A percentile compares a stretch with the other conserved stretches of the same genome.
Evolutionary conservation across 2,888 invertebrate genomes (phyloP).

Genomic region (Cataglyphis rosenhaueri): DNA sequence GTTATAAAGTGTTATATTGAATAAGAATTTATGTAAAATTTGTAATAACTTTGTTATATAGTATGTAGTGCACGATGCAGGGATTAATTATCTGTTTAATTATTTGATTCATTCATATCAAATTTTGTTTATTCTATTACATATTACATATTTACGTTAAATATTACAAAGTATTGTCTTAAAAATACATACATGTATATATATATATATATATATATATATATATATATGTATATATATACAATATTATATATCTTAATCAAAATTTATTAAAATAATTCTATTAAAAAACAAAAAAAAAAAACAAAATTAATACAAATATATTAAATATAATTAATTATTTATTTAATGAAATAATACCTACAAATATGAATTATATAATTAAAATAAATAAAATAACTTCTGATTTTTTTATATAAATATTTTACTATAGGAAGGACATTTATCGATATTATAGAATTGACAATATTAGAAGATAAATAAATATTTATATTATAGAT

Average conservation of each 20-base stretch:
- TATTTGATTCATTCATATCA: background rate
- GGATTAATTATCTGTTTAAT: background rate
- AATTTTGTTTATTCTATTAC: background rate
- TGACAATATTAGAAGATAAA: background rate
- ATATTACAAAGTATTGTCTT: background rate
- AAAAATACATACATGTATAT: background rate
- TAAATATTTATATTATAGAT: constrained; percentile 13
- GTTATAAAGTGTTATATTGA: background rate
- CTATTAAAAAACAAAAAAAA: background rate
- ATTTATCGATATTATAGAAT: background rate
- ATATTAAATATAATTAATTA: too few species aligned
- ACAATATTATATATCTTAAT: background rate
- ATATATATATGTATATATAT: background rate
- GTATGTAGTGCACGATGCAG: background rate
- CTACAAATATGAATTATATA: background rate
- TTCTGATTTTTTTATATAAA: background rate
- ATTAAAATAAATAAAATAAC: background rate
- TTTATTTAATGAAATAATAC: too few species aligned
- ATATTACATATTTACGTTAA: background rate
- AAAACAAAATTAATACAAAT: too few species aligned
- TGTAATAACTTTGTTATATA: background rate
- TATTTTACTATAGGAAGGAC: background rate
- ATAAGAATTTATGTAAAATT: background rate
- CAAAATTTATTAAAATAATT: background rate
- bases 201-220: background rate